Evolutionary conservation across 2,888 invertebrate species (phyloP).

Genomic region (Cryptophagus acutangulus): DNA sequence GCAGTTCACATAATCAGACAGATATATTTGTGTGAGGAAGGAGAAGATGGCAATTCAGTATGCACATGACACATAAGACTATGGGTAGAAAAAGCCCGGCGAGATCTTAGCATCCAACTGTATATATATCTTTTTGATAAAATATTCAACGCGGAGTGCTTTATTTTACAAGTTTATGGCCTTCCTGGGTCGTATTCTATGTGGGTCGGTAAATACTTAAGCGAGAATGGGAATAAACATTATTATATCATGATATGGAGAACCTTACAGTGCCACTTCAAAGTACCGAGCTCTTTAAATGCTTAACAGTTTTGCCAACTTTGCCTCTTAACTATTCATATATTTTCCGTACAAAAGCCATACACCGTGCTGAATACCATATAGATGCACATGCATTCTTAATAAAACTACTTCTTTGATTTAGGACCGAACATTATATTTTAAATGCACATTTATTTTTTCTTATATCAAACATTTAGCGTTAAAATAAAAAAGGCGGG

Average conservation of each 20-base stretch:
- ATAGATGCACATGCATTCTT: no score
- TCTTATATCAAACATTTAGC: no score
- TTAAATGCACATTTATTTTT: no score
- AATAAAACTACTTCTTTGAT: no score
- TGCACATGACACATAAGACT: neutral
- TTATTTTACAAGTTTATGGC: conserved; percentile 39
- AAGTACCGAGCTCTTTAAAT: no score
- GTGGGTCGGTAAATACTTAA: conserved; percentile 37
- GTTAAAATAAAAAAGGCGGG: no score
- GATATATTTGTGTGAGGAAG: neutral
- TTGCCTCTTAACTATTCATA: no score
- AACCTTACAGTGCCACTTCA: neutral
- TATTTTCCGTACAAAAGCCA: no score
- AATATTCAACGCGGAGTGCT: conserved; percentile 38
- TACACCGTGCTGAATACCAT: no score
- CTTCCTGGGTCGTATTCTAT: conserved; percentile 32
- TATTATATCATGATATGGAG: conserved; percentile 36
- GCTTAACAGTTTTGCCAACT: no score
- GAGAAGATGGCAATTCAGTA: neutral
- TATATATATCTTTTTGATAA: conserved; percentile 40
- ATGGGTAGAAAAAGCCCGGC: conserved; percentile 12
- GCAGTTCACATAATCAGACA: neutral
- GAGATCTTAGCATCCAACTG: conserved; percentile 15
- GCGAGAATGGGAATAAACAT: conserved; percentile 33
- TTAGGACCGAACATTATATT: no score